Base-by-base conservation (phyloP, 2,113 vertebrate species). In the Catharus bicknelli region DNA sequence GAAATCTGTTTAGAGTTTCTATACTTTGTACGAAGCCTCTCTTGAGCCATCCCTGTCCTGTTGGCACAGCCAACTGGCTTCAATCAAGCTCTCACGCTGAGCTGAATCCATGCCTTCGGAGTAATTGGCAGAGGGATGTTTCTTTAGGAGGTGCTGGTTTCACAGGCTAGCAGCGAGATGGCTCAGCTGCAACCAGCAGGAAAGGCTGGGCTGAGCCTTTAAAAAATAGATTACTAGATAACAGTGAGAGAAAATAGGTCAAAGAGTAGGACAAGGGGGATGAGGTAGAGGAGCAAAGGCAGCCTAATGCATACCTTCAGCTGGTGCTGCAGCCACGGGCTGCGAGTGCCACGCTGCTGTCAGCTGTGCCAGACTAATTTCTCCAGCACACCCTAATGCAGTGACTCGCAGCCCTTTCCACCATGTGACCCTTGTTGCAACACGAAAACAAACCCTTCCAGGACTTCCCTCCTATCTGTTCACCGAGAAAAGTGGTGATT, bases 211-310 rank as follows among this genome's bases (percentile, higher is more conserved):
- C 77, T 81, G 70, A 87, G 54, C 50, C 84, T 89, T 96, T 85
- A 82, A 92, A 92, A 91, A 95, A 86, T 40, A 88, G 82, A 95
- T 95, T 91, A 76, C 94, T 91, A 92, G 91, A 85, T 84, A 94
- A 87, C 74, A 85, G 68, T 26, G 73, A 93, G 66, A 92, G 80
- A 93, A 94, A 96, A 93, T 66, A 92, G 95, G 86, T 92, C 89
- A 92, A 92, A 93, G 95, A 92, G n/a, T 78, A 84, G 92, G 90
- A 90, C 18, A 32, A 92, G 34, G 62, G 74, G 78, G 86, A 47
- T 53, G 48, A 86, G 81, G 76, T 2, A 75, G 48, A 54, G 73
- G 76, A 77, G 57, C 1, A 12, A 74, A 90, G 90, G 83, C 72
- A 92, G 73, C 73, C 76, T 55, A 42, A 68, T 22, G 68, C 67